Percentiles rank a stretch among this genome's conserved stretches.
Conservation (phyloP, 2,888 invertebrate genomes). For the Deilephila elpenor region DNA sequence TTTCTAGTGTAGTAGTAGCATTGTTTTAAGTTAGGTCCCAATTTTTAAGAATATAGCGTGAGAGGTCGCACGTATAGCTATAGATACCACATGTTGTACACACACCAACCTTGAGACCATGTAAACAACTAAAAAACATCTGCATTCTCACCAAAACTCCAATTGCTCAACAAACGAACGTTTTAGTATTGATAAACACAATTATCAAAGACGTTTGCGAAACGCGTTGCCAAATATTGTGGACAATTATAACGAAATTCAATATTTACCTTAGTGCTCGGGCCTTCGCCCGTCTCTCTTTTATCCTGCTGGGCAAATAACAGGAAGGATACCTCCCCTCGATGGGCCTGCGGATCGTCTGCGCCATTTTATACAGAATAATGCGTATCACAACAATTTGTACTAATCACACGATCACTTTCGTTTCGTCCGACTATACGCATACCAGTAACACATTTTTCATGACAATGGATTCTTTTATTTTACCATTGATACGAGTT, state of each 20-base stretch:
- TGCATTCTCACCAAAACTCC: background rate
- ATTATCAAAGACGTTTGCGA: conserved; percentile 24
- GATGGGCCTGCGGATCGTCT: conserved; percentile 88
- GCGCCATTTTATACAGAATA: conserved; percentile 85
- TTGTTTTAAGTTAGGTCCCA: background rate
- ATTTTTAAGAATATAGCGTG: background rate
- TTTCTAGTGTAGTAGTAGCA: background rate
- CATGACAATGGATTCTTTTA: conserved; percentile 56
- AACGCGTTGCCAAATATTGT: conserved; percentile 27
- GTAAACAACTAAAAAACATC: conserved; percentile 3
- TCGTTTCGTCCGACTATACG: conserved; percentile 82
- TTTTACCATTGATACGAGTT: conserved; percentile 47
- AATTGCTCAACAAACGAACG: background rate
- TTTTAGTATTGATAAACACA: conserved; percentile 19
- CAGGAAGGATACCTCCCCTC: conserved; percentile 92
- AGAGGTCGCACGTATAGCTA: background rate
- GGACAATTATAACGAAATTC: background rate
- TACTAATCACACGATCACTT: conserved; percentile 70
- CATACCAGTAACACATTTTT: conserved; percentile 77
- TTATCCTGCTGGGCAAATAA: conserved; percentile 88
- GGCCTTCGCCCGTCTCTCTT: conserved; percentile 89
- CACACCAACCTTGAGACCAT: background rate
- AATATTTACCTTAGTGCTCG: conserved; percentile 81
- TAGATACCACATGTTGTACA: background rate
- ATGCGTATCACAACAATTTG: conserved; percentile 24